A percentile compares a stretch with the other conserved stretches of the same genome.
Evolutionary conservation across 2,113 vertebrate genomes (phyloP).

Genomic region (Hydrolagus affinis): DNA sequence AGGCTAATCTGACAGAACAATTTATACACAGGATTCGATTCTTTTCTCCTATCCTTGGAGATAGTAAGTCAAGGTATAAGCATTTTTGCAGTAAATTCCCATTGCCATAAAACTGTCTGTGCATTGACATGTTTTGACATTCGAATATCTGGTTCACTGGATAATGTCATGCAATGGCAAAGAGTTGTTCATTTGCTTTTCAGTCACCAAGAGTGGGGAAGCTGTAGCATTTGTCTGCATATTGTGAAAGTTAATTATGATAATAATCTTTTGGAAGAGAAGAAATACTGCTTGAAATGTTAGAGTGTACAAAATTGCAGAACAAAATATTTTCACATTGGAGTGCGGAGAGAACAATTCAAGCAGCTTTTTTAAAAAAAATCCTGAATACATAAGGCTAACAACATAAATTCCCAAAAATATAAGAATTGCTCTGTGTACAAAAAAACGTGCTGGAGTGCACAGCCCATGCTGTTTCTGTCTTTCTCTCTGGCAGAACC

Average conservation of each 20-base stretch:
- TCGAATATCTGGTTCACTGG: not conserved
- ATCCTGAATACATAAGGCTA: too few relatives aligned
- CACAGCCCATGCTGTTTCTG: too few relatives aligned
- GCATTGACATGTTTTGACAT: constrained; percentile 2
- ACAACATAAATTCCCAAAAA: too few relatives aligned
- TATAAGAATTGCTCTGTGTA: too few relatives aligned
- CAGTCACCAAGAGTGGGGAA: not conserved
- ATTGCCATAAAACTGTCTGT: constrained; percentile 1
- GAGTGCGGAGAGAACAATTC: too few relatives aligned
- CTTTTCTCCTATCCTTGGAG: not conserved
- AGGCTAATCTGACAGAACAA: too few relatives aligned
- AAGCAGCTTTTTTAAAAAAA: too few relatives aligned
- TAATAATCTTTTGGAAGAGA: constrained; percentile 16
- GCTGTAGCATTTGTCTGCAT: constrained; percentile 14
- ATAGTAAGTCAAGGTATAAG: not conserved
- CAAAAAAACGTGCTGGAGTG: too few relatives aligned
- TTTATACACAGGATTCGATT: too few relatives aligned
- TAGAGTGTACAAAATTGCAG: too few relatives aligned
- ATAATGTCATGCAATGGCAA: constrained; percentile 11
- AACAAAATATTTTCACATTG: too few relatives aligned
- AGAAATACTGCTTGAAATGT: not conserved
- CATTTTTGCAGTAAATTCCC: not conserved
- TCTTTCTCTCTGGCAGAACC: too few relatives aligned
- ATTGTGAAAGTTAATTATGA: constrained; percentile 11
- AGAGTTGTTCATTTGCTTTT: constrained; percentile 20